Conservation (phyloP, 2,888 invertebrate species). For the Agrilus biguttatus region DNA sequence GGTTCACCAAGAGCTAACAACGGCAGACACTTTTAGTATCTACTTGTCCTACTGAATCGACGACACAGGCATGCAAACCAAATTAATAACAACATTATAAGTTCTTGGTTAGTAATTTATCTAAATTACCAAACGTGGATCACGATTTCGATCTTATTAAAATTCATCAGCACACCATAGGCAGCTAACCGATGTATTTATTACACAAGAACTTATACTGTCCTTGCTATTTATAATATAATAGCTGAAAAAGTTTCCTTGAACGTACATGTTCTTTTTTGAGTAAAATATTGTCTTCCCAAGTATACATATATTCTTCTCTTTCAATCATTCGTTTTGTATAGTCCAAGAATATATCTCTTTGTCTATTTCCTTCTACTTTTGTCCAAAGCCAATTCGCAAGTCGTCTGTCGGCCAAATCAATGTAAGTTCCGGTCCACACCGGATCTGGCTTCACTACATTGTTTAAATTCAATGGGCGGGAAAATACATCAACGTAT, state of each 20-base stretch:
- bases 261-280: constrained; percentile 17
- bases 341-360: constrained; percentile 49
- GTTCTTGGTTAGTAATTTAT: too few species aligned
- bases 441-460: constrained; percentile 64
- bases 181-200: too few species aligned
- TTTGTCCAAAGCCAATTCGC: constrained; percentile 85
- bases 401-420: constrained; percentile 77
- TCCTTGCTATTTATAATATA: too few species aligned
- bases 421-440: constrained; percentile 96
- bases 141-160: too few species aligned
- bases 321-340: constrained; percentile 33
- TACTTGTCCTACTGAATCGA: too few species aligned
- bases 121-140: too few species aligned
- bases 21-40: too few species aligned
- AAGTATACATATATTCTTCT: constrained; percentile 13
- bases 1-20: too few species aligned
- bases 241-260: background rate
- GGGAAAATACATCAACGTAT: constrained; percentile 90
- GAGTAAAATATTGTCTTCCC: constrained; percentile 16
- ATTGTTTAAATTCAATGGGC: constrained; percentile 72
- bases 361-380: constrained; percentile 66
- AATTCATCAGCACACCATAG: too few species aligned
- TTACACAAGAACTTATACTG: too few species aligned
- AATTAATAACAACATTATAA: too few species aligned
- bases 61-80: too few species aligned